Evolutionary conservation across 2,113 vertebrate species (phyloP).

Genomic region (Patagioenas fasciata): DNA sequence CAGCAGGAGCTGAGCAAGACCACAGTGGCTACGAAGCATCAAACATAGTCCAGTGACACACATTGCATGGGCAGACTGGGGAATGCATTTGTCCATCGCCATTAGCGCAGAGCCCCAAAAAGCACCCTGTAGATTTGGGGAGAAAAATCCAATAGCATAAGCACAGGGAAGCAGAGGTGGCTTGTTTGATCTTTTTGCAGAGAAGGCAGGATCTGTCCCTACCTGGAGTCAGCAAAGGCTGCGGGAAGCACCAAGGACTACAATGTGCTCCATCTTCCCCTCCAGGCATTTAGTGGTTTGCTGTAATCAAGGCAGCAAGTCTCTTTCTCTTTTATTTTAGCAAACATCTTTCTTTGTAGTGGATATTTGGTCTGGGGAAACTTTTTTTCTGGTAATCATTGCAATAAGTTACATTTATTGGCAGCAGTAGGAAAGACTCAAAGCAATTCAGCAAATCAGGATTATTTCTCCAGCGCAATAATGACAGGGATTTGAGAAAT

Average conservation of each 20-base stretch:
- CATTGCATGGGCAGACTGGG: not conserved
- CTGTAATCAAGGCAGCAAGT: not conserved
- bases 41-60: not conserved
- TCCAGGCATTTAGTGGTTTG: not conserved
- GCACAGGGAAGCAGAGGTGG: not conserved
- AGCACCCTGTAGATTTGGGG: not conserved
- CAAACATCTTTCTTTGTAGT: not conserved
- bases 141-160: not conserved
- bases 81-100: not conserved
- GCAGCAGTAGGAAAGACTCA: not conserved
- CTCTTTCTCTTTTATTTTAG: not conserved
- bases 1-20: not conserved
- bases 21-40: not conserved
- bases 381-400: not conserved
- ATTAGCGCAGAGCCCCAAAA: not conserved
- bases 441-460: constrained; percentile 1
- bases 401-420: constrained; percentile 10
- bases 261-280: not conserved
- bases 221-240: not conserved
- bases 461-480: constrained; percentile 15
- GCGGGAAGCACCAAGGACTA: not conserved
- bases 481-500: constrained; percentile 26
- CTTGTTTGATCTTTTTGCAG: not conserved
- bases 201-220: not conserved
- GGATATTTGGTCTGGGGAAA: not conserved